Evolutionary conservation across 2,888 invertebrate species (phyloP).

Genomic region (Dicranocentrus wangi): DNA sequence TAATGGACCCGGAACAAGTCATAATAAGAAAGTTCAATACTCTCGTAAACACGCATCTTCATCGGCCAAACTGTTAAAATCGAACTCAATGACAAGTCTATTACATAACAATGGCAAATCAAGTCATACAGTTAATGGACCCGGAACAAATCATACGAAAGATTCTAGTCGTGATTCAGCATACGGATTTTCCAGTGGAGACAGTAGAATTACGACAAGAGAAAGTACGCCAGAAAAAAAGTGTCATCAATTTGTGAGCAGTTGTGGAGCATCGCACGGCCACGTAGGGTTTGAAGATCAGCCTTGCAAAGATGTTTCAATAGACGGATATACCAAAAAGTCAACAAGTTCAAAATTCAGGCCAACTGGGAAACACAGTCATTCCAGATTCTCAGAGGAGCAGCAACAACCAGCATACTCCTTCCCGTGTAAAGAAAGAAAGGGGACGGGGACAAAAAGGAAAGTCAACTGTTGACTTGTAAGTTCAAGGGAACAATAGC

Average conservation of each 20-base stretch:
- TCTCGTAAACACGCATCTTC: constrained; percentile 1
- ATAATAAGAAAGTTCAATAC: too few species aligned
- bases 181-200: constrained; percentile 74
- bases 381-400: not conserved
- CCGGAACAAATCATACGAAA: constrained; percentile 55
- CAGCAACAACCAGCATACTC: not conserved
- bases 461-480: constrained; percentile 31
- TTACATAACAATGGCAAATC: constrained; percentile 17
- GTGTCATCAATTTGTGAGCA: not conserved
- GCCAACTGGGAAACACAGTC: too few species aligned
- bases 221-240: constrained; percentile 72
- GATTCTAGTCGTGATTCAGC: constrained; percentile 74
- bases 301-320: constrained; percentile 19
- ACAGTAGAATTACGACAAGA: constrained; percentile 74
- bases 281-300: constrained; percentile 30
- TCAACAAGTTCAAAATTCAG: not conserved
- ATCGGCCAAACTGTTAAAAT: constrained; percentile 14
- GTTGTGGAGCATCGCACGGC: constrained; percentile 1
- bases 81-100: constrained; percentile 59
- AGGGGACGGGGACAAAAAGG: constrained; percentile 5
- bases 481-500: constrained; percentile 11
- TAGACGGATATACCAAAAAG: not conserved
- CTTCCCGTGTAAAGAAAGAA: constrained; percentile 15
- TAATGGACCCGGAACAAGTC: not conserved
- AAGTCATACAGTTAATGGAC: not conserved